These are phyloP conservation scores for Vireo altiloquus DNA, from an alignment of 2,113 vertebrate genomes.

Conservation along the genomic window DNA sequence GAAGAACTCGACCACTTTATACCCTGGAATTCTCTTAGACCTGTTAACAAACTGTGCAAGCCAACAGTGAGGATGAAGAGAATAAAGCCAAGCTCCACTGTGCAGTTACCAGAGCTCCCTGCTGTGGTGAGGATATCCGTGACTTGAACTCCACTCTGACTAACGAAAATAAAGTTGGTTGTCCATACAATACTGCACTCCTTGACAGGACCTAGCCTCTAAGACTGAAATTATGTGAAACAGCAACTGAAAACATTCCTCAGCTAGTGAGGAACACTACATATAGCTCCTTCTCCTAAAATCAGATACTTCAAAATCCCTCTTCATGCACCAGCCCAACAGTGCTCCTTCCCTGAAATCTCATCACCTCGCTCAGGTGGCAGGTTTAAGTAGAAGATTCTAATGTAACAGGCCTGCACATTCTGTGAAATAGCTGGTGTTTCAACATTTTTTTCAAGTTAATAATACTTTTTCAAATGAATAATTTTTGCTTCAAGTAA, in stretches of 20 bases:
- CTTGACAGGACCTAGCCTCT: neutral
- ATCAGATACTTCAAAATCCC: neutral
- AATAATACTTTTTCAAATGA: neutral
- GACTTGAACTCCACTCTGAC: neutral
- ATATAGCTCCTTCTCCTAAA: neutral
- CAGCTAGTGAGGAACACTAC: neutral
- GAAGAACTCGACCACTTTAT: neutral
- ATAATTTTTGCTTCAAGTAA: neutral
- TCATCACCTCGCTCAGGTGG: neutral
- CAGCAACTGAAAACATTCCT: neutral
- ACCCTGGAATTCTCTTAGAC: neutral
- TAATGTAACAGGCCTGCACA: neutral
- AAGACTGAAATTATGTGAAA: neutral
- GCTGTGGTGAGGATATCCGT: neutral
- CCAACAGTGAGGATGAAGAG: neutral
- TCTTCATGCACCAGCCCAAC: neutral
- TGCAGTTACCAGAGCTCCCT: neutral
- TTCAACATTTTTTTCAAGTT: neutral
- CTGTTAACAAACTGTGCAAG: neutral
- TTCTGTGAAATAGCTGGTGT: neutral
- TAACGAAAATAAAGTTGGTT: neutral
- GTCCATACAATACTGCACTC: neutral
- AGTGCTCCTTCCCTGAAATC: neutral
- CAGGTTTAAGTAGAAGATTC: neutral
- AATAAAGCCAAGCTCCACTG: neutral